These are phyloP conservation scores for Tangara arthus DNA, from an alignment of 2,797 vertebrate species.

Conservation along the genomic window DNA sequence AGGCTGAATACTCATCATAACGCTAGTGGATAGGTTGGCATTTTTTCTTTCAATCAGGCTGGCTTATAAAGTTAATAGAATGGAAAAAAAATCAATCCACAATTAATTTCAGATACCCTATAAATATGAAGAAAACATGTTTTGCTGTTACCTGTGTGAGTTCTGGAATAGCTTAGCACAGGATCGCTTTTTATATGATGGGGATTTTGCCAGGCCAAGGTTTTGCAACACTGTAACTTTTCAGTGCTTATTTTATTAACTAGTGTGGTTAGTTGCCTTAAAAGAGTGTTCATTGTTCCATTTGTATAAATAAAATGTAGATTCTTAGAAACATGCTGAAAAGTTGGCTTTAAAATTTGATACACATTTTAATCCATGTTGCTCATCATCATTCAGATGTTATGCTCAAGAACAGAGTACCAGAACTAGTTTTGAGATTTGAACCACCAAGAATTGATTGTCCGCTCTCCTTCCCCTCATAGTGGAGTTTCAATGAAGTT, in stretches of 20 bases:
- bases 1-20: neutral
- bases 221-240: neutral
- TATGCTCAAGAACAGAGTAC: neutral
- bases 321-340: neutral
- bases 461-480: neutral
- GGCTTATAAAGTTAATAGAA: neutral
- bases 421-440: neutral
- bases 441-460: neutral
- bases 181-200: neutral
- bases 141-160: neutral
- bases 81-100: neutral
- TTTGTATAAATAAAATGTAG: neutral
- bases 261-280: neutral
- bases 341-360: neutral
- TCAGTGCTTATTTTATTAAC: neutral
- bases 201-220: neutral
- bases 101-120: neutral
- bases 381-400: neutral
- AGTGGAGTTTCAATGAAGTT: neutral
- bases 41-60: neutral
- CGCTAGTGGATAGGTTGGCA: neutral
- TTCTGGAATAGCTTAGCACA: accelerated
- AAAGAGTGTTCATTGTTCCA: neutral
- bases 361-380: accelerated
- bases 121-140: neutral